Evolutionary conservation across 2,888 invertebrate genomes (phyloP).

Genomic region (Calliphora vomitoria): DNA sequence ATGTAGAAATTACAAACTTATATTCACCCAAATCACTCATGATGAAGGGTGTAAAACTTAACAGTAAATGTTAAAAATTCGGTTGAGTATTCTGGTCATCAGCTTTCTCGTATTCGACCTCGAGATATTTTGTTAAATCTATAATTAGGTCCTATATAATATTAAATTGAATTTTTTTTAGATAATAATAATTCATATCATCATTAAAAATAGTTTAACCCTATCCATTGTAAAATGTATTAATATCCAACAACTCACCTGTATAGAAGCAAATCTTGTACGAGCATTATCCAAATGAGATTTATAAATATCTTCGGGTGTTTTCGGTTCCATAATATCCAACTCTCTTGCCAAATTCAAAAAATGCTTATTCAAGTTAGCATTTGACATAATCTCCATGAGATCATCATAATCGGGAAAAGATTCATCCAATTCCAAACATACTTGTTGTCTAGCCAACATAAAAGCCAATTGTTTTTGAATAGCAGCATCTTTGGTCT

Average conservation of each 20-base stretch:
- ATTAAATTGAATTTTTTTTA: too few relatives aligned
- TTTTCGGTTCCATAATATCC: conserved; percentile 99
- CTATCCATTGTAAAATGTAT: too few relatives aligned
- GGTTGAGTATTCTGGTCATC: too few relatives aligned
- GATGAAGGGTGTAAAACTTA: too few relatives aligned
- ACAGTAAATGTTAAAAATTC: too few relatives aligned
- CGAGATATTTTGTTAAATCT: too few relatives aligned
- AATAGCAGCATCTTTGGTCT: conserved; percentile 91
- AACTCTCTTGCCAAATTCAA: conserved; percentile 97
- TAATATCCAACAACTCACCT: conserved; percentile 79
- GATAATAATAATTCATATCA: too few relatives aligned
- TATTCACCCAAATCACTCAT: too few relatives aligned
- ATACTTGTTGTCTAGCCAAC: conserved; percentile 96
- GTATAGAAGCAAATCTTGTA: conserved; percentile 90
- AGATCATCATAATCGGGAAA: conserved; percentile 90
- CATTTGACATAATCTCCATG: conserved; percentile 96
- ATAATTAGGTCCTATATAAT: too few relatives aligned
- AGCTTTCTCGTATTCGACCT: too few relatives aligned
- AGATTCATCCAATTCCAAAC: conserved; percentile 90
- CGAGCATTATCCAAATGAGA: conserved; percentile 96
- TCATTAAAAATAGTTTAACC: too few relatives aligned
- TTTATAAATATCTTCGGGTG: conserved; percentile 99
- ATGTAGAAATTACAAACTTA: too few relatives aligned
- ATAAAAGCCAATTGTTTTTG: conserved; percentile 98
- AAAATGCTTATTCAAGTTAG: conserved; percentile 96